Percentiles rank a stretch among this genome's conserved stretches.
Evolutionary conservation across 2,797 vertebrate genomes (phyloP).

Genomic region (Amazona finschi): DNA sequence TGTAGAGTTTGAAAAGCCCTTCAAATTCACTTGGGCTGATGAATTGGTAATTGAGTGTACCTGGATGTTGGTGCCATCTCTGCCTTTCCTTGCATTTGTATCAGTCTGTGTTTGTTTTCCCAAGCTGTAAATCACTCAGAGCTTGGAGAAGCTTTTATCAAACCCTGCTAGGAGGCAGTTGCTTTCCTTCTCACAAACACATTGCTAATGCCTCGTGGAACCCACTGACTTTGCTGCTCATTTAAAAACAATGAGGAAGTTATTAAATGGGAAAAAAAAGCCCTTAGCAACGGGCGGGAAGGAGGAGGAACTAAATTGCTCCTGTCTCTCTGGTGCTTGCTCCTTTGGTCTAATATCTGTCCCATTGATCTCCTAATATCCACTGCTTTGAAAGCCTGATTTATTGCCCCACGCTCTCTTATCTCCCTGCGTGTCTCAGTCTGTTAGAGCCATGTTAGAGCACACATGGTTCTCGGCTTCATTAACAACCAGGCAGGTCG

Average conservation of each 20-base stretch:
- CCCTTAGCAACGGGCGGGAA: not conserved
- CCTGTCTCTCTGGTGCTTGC: slow-evolving; percentile 21
- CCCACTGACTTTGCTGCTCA: slow-evolving; percentile 31
- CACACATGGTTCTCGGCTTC: not conserved
- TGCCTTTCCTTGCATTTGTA: slow-evolving; percentile 38
- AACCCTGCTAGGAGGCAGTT: slow-evolving; percentile 49
- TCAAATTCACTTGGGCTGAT: slow-evolving; percentile 68
- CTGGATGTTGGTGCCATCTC: slow-evolving; percentile 4
- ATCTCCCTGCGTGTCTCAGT: slow-evolving; percentile 12
- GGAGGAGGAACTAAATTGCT: slow-evolving; percentile 42
- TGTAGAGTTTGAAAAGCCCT: slow-evolving; percentile 68
- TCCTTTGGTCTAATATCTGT: slow-evolving; percentile 53
- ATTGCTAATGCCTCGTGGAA: slow-evolving; percentile 44
- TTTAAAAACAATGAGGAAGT: slow-evolving; percentile 59
- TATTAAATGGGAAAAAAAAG: slow-evolving; percentile 3
- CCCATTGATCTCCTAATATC: slow-evolving; percentile 47
- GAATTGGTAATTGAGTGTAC: slow-evolving; percentile 68
- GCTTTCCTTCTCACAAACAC: slow-evolving; percentile 49
- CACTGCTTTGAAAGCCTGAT: slow-evolving; percentile 52
- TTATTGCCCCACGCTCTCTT: slow-evolving; percentile 21
- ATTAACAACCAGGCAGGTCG: not conserved
- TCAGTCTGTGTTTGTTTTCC: slow-evolving; percentile 62
- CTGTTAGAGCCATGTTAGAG: not conserved
- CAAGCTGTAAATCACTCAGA: slow-evolving; percentile 61
- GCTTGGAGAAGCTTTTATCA: slow-evolving; percentile 68